Percentiles rank a stretch among this genome's conserved stretches.
phyloP scores from a whole-genome alignment of 2,797 vertebrate species.

The Centropyge bicolor region DNA sequence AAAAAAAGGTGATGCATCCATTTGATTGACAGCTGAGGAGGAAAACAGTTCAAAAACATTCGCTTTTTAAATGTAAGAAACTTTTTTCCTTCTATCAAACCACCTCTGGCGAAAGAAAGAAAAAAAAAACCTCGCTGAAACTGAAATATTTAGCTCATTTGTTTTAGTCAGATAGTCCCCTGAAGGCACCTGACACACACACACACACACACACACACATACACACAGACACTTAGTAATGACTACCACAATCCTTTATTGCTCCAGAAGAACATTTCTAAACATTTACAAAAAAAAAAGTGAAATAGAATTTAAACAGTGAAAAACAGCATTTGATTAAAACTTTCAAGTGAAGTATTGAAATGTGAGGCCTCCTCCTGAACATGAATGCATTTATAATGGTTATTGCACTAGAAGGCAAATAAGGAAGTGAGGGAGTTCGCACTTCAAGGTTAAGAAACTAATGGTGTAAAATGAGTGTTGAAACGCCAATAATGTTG shows the following conservation, averaged over 20 bases:
- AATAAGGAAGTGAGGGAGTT: slow-evolving; percentile 7
- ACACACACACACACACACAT: too few species aligned
- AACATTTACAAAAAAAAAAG: slow-evolving; percentile 42
- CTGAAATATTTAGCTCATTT: slow-evolving; percentile 41
- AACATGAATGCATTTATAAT: slow-evolving; percentile 12
- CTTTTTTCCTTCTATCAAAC: background rate
- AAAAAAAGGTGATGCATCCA: background rate
- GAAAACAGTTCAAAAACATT: background rate
- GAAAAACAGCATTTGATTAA: slow-evolving; percentile 36
- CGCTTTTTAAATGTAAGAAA: slow-evolving; percentile 10
- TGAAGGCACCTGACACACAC: slow-evolving; percentile 21
- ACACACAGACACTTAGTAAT: slow-evolving; percentile 2
- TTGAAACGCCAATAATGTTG: background rate
- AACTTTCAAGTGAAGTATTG: slow-evolving; percentile 4
- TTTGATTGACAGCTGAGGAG: slow-evolving; percentile 14
- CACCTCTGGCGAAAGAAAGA: slow-evolving; percentile 4
- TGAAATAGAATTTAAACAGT: slow-evolving; percentile 10
- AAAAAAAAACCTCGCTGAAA: background rate
- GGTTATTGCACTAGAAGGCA: slow-evolving; percentile 5
- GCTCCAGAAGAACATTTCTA: slow-evolving; percentile 26
- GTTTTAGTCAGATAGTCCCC: slow-evolving; percentile 22
- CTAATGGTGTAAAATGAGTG: background rate
- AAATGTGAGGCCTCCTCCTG: slow-evolving; percentile 3
- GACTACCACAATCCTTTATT: slow-evolving; percentile 60
- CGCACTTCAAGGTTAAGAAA: background rate